These are phyloP conservation scores for Seriola dumerili DNA, from an alignment of 2,113 vertebrate species.

Conservation along the genomic window DNA sequence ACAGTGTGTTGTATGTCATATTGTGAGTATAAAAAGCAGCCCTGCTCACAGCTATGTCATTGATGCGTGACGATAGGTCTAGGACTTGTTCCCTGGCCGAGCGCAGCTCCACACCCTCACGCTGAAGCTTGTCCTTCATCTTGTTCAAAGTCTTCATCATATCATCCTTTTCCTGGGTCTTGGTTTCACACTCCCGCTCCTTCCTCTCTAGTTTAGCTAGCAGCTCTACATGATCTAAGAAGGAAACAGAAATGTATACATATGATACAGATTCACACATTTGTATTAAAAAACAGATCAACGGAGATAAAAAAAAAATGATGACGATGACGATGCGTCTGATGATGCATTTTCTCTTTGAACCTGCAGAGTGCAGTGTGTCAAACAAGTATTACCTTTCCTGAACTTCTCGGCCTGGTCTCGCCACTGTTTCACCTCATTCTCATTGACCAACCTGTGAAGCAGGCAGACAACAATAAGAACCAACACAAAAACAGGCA, in stretches of 20 bases:
- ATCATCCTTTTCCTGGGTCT: slow-evolving; percentile 96
- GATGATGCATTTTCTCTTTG: slow-evolving; percentile 15
- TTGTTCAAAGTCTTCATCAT: slow-evolving; percentile 99
- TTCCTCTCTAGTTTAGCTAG: slow-evolving; percentile 92
- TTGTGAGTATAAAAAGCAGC: not conserved
- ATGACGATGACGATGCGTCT: not conserved
- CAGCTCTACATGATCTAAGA: slow-evolving; percentile 91
- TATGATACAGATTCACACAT: not conserved
- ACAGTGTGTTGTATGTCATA: not conserved
- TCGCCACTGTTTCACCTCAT: slow-evolving; percentile 96
- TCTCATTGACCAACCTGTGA: slow-evolving; percentile 96
- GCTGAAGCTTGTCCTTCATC: slow-evolving; percentile 98
- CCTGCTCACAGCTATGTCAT: slow-evolving; percentile 88
- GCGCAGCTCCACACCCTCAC: slow-evolving; percentile 93
- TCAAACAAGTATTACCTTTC: slow-evolving; percentile 87
- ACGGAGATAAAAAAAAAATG: too few relatives aligned
- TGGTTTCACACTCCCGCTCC: slow-evolving; percentile 95
- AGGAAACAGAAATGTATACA: not conserved
- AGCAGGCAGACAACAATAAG: slow-evolving; percentile 34
- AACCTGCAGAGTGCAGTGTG: slow-evolving; percentile 39
- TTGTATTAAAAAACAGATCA: too few relatives aligned
- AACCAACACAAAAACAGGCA: not conserved
- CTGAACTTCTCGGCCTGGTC: slow-evolving; percentile 98
- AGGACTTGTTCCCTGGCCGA: slow-evolving; percentile 92
- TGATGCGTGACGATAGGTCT: slow-evolving; percentile 91